Conservation (phyloP, 2,113 vertebrate genomes). For the Holacanthus passer region DNA sequence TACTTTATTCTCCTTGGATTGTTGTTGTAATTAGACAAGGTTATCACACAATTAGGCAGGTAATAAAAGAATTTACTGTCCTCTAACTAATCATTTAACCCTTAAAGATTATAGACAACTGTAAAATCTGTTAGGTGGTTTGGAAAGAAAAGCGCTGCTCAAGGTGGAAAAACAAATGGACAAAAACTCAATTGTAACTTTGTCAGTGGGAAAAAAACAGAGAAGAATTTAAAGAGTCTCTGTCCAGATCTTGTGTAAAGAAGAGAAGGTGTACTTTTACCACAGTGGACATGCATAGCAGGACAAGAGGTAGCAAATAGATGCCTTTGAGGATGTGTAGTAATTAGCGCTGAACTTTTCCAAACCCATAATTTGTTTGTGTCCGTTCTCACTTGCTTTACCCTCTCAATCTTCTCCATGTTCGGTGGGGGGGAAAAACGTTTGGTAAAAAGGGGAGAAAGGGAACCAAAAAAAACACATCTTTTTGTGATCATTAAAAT, state of each 20-base stretch:
- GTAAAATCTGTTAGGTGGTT: not conserved
- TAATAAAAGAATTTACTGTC: not conserved
- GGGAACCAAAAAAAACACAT: conserved; percentile 62
- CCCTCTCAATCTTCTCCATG: conserved; percentile 2
- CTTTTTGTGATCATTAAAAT: conserved; percentile 75
- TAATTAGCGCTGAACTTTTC: conserved; percentile 61
- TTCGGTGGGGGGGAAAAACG: not conserved
- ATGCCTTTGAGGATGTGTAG: conserved; percentile 29
- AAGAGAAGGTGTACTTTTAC: conserved; percentile 1
- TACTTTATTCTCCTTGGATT: conserved; percentile 15
- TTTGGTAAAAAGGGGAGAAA: conserved; percentile 26
- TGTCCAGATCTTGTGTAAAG: not conserved
- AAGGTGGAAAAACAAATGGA: conserved; percentile 17
- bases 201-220: conserved; percentile 7
- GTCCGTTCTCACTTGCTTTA: conserved; percentile 30
- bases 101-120: not conserved
- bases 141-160: not conserved
- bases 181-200: not conserved
- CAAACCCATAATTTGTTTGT: conserved; percentile 56
- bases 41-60: not conserved
- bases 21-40: conserved; percentile 15
- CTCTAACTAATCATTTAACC: not conserved
- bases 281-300: conserved; percentile 1
- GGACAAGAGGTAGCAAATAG: conserved; percentile 17
- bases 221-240: not conserved